Conservation (phyloP, 2,797 vertebrate species). For the Phrynocephalus forsythii region DNA sequence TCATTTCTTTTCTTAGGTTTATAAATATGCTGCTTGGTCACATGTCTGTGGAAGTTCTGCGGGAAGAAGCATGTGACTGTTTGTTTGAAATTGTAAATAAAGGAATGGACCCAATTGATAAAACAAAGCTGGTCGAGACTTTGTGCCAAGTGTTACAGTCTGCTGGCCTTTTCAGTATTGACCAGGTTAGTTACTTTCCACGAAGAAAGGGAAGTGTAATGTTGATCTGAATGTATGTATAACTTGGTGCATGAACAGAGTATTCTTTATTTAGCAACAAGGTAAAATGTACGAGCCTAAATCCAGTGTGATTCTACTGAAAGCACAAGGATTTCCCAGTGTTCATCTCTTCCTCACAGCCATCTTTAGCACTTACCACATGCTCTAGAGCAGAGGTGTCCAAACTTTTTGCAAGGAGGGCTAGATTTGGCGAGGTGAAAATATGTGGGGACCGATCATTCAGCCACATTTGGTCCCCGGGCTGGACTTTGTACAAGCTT, state of each 20-base stretch:
- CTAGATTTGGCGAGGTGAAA: no score
- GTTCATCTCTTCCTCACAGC: no score
- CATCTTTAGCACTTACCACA: no score
- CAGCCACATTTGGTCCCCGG: no score
- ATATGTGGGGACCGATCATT: no score
- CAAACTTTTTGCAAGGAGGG: no score
- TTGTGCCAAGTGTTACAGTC: conserved; percentile 93
- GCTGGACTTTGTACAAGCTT: no score
- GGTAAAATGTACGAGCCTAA: not conserved
- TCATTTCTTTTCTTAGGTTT: conserved; percentile 81
- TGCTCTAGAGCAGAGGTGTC: no score
- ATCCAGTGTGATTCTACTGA: no score
- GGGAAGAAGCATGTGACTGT: conserved; percentile 98
- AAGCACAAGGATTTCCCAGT: no score
- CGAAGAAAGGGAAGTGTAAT: not conserved
- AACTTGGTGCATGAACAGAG: not conserved
- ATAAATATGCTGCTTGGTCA: conserved; percentile 97
- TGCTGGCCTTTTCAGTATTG: conserved; percentile 95
- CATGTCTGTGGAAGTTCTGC: conserved; percentile 96
- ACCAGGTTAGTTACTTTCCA: conserved; percentile 84
- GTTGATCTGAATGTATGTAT: not conserved
- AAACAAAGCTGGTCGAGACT: conserved; percentile 97
- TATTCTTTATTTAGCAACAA: not conserved
- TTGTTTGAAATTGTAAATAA: conserved; percentile 98
- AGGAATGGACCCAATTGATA: conserved; percentile 97